These are phyloP conservation scores for Oasisia sp. DNA, from an alignment of 2,888 invertebrate species.

Conservation along the genomic window DNA sequence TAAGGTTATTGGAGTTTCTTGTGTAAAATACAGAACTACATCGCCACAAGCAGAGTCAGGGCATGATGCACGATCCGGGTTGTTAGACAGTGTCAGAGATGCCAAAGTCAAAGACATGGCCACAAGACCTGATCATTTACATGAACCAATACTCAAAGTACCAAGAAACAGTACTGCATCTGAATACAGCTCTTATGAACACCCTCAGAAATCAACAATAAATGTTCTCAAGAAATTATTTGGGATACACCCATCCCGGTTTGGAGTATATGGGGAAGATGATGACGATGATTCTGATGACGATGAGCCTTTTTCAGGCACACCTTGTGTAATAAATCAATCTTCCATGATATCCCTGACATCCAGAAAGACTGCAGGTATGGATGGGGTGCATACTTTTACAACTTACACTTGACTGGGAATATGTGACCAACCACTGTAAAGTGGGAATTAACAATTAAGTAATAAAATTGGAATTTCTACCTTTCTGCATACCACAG, in stretches of 20 bases:
- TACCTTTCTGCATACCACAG: no score
- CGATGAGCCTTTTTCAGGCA: no score
- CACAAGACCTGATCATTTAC: no score
- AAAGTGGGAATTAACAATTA: no score
- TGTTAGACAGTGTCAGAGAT: background rate
- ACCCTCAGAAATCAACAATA: background rate
- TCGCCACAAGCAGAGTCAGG: background rate
- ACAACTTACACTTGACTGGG: background rate
- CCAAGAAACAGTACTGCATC: background rate
- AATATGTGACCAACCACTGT: background rate
- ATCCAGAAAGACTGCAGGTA: background rate
- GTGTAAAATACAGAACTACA: background rate
- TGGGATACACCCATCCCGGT: background rate
- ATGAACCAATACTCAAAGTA: no score
- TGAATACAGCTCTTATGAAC: background rate
- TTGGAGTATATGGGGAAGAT: background rate
- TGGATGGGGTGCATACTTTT: background rate
- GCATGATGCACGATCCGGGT: background rate
- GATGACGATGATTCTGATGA: background rate
- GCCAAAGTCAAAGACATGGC: background rate
- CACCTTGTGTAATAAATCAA: background rate
- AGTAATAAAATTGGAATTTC: no score
- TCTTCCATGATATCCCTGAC: background rate
- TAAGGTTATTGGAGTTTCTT: background rate
- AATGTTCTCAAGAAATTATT: slow-evolving; percentile 13